A percentile compares a stretch with the other conserved stretches of the same genome.
phyloP scores from a whole-genome alignment of 1,140 invertebrate genomes.

The Microplitis mediator region DNA sequence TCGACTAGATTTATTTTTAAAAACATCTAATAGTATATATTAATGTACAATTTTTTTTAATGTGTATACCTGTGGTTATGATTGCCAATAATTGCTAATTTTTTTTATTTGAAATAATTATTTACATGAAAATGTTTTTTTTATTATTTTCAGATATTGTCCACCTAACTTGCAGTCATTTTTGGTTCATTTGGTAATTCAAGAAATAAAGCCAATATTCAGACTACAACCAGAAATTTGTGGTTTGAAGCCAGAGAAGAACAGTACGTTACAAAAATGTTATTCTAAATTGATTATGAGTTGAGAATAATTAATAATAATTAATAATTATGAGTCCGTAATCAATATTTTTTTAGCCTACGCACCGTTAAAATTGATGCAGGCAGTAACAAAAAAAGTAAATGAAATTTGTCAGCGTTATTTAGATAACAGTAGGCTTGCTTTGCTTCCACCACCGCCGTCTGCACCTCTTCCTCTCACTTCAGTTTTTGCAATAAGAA shows the following conservation, averaged over 20 bases:
- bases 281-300: no score
- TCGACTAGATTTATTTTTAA: no score
- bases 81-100: no score
- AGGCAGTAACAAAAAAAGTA: constrained; percentile 72
- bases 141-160: constrained; percentile 68
- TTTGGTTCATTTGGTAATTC: constrained; percentile 69
- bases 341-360: constrained; percentile 65
- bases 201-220: constrained; percentile 68
- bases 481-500: constrained; percentile 74
- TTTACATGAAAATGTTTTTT: background rate
- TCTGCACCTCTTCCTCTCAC: constrained; percentile 61
- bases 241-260: constrained; percentile 65
- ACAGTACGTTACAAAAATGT: constrained; percentile 57
- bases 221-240: constrained; percentile 69
- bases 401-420: constrained; percentile 73
- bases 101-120: background rate
- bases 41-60: no score
- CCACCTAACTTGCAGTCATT: constrained; percentile 69
- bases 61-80: no score
- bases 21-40: no score
- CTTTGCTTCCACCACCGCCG: constrained; percentile 64
- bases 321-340: background rate
- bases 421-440: constrained; percentile 67
- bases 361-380: constrained; percentile 74
- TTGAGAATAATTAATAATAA: no score